These are phyloP conservation scores for Gonatopus flavifemur DNA, from an alignment of 1,140 invertebrate species.

Conservation along the genomic window DNA sequence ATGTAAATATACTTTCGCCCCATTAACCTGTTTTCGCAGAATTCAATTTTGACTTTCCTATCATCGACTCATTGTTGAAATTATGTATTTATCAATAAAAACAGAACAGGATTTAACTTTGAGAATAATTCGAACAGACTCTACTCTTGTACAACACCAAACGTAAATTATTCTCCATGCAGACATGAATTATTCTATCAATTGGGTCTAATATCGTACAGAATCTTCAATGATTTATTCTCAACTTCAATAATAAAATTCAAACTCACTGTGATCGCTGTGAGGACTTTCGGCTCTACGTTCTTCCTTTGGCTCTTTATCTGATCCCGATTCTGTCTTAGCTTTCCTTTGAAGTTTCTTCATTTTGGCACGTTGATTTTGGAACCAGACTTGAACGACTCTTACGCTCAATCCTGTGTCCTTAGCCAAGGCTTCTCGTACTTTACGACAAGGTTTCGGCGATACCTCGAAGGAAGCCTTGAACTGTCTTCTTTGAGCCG, in stretches of 20 bases:
- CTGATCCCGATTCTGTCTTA: constrained; percentile 60
- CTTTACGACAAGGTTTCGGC: constrained; percentile 96
- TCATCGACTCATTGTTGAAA: too few relatives aligned
- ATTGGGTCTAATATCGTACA: too few relatives aligned
- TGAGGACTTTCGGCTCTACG: constrained; percentile 55
- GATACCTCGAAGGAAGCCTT: constrained; percentile 98
- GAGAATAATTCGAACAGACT: too few relatives aligned
- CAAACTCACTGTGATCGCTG: constrained; percentile 60
- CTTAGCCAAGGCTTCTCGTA: constrained; percentile 92
- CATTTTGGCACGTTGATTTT: constrained; percentile 96
- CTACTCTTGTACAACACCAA: too few relatives aligned
- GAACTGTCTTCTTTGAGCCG: constrained; percentile 94
- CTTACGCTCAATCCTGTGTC: constrained; percentile 95
- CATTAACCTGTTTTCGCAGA: constrained; percentile 34
- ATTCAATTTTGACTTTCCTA: too few relatives aligned
- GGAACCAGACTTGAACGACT: constrained; percentile 99
- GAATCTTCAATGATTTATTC: too few relatives aligned
- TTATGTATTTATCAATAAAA: too few relatives aligned
- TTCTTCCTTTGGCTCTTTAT: constrained; percentile 55
- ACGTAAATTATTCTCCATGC: too few relatives aligned
- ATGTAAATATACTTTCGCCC: too few relatives aligned
- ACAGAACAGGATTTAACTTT: too few relatives aligned
- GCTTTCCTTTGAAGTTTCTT: constrained; percentile 92
- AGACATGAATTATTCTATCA: too few relatives aligned
- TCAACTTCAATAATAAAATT: too few relatives aligned